Evolutionary conservation across 2,888 invertebrate species (phyloP).

Genomic region (Tipula vernalis): DNA sequence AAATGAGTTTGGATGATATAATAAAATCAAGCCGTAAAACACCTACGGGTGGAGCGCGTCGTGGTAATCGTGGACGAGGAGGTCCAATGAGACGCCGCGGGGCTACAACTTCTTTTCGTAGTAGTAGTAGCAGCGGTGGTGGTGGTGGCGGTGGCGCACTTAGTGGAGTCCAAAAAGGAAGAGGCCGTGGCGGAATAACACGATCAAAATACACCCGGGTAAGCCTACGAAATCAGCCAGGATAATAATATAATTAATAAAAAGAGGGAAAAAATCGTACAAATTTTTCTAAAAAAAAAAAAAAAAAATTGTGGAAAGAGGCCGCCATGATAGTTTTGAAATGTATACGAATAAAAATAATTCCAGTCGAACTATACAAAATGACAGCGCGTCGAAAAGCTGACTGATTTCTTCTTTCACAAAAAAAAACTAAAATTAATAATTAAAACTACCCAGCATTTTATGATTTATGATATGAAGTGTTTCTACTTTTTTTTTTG

Average conservation of each 20-base stretch:
- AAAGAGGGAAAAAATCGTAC: neutral
- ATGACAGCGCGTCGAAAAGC: neutral
- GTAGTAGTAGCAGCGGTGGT: conserved; percentile 18
- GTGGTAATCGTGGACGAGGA: conserved; percentile 40
- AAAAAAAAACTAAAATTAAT: neutral
- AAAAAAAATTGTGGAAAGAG: neutral
- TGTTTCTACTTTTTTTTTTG: neutral
- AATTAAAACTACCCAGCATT: neutral
- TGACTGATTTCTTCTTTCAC: neutral
- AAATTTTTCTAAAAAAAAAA: conserved; percentile 5
- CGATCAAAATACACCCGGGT: conserved; percentile 53
- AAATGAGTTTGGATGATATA: conserved; percentile 95
- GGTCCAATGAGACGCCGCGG: conserved; percentile 37
- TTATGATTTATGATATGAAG: conserved; percentile 6
- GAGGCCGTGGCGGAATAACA: conserved; percentile 58
- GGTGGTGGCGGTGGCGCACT: conserved; percentile 20
- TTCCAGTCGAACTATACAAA: neutral
- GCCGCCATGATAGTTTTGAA: conserved; percentile 12
- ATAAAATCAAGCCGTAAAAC: conserved; percentile 70
- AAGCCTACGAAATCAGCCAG: conserved; percentile 28
- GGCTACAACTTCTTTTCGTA: conserved; percentile 35
- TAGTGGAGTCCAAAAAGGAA: conserved; percentile 49
- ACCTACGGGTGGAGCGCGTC: conserved; percentile 45
- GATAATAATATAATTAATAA: conserved; percentile 22
- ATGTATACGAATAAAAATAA: neutral